Base-by-base conservation (phyloP, 1,140 invertebrate species). In the Ridgeia piscesae region DNA sequence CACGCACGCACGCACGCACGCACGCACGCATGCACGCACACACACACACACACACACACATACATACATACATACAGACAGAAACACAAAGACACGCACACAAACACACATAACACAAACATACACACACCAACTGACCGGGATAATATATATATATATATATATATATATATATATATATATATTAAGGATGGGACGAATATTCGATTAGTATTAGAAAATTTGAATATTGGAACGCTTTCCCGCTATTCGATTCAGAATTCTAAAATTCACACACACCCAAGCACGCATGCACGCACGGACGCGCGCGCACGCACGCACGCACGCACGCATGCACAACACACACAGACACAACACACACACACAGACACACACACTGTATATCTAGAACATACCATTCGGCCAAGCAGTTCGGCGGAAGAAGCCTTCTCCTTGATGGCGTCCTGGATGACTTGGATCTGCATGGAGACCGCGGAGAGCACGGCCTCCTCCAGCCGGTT, bases 401-500 rank as follows among this genome's bases (percentile, higher is more conserved):
- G 97, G n/a, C 97, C 97, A 88, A 98, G 96, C 77, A 99, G 96
- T 93, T 97, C 96, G 0, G 98, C 97, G 42, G 95, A 96, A 1
- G 96, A 95, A 33, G 96, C 94, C 94, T 97, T 97, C 94, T 97
- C 97, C 96, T 97, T 97, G 33, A 99, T 96, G 0, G 98, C 97
- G 94, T 97, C 97, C 96, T 99, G 98, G 88, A 99, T 98, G 31
- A 98, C 97, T 94, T 98, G 98, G 93, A 99, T 98, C 94, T 98
- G 97, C 97, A 98, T 98, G 0, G 98, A 98, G 6, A 99, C 97
- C 9, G 98, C 97, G 33, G 98, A 99, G 77, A 99, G 96, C 8
- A 99, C 99, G 89, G 97, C 97, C 95, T 99, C 98, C 94, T 99
- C 98, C 33, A 99, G 96, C 21, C 99, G 97, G 96, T 99, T 99